These are phyloP conservation scores for Benthosema pterotum DNA, from an alignment of 2,797 vertebrate genomes.

Conservation along the genomic window DNA sequence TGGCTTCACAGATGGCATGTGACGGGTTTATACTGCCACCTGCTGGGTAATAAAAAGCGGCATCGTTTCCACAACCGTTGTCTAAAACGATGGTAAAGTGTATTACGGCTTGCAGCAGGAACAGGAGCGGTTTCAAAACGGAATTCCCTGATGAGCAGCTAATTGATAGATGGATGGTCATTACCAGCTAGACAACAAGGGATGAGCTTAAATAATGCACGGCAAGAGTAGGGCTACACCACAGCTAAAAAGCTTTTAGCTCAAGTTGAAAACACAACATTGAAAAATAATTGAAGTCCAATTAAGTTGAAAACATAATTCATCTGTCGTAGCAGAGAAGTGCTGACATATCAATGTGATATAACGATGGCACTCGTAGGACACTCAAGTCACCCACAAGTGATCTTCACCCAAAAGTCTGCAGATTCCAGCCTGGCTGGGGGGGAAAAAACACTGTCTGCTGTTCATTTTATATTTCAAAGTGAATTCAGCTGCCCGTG, in stretches of 20 bases:
- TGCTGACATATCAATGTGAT: slow-evolving; percentile 80
- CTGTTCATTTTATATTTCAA: not conserved
- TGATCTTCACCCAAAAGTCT: not conserved
- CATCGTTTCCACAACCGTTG: not conserved
- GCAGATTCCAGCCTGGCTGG: not conserved
- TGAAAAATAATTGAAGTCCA: too few relatives aligned
- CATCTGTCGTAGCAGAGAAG: slow-evolving; percentile 35
- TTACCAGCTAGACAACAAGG: too few relatives aligned
- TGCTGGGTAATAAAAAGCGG: slow-evolving; percentile 56
- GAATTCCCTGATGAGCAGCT: not conserved
- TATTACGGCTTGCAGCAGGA: not conserved
- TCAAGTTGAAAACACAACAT: not conserved
- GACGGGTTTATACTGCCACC: slow-evolving; percentile 70
- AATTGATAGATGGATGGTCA: not conserved
- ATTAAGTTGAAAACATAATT: not conserved
- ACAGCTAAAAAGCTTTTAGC: too few relatives aligned
- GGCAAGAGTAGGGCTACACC: too few relatives aligned
- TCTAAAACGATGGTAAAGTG: not conserved
- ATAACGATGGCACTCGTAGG: slow-evolving; percentile 32
- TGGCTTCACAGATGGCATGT: slow-evolving; percentile 25
- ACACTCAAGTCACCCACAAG: not conserved
- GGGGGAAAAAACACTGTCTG: too few relatives aligned
- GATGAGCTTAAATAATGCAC: too few relatives aligned
- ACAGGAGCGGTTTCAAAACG: not conserved
- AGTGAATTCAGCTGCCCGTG: not conserved